Percentiles rank a stretch among this genome's conserved stretches.
Evolutionary conservation across 2,113 vertebrate species (phyloP).

Genomic region (Azemiops feae): DNA sequence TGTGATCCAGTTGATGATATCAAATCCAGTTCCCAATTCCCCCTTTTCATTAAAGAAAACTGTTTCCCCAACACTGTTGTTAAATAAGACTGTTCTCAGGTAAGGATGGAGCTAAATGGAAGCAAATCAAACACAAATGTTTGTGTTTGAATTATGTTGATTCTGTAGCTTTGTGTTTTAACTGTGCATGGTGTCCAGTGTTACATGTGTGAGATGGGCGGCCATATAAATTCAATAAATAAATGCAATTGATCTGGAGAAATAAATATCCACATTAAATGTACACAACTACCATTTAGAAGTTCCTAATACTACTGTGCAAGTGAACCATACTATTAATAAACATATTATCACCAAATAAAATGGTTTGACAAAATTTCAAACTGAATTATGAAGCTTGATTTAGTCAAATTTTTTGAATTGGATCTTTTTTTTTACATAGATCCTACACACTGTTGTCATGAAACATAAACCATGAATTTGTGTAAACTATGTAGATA

Average conservation of each 20-base stretch:
- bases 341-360: not conserved
- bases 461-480: not conserved
- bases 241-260: not conserved
- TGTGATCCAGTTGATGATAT: constrained; percentile 8
- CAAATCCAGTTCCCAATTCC: not conserved
- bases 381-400: not conserved
- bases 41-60: not conserved
- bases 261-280: not conserved
- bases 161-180: not conserved
- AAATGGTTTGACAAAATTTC: not conserved
- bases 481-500: not conserved
- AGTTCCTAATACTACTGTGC: not conserved
- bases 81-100: not conserved
- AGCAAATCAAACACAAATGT: too few relatives aligned
- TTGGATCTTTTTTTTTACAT: not conserved
- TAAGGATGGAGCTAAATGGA: not conserved
- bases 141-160: not conserved
- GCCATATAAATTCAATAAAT: not conserved
- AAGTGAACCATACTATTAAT: not conserved
- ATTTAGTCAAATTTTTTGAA: not conserved
- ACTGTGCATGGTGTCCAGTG: not conserved
- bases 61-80: not conserved
- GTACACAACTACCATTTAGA: not conserved
- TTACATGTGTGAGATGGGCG: not conserved
- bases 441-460: not conserved